Conservation (phyloP, 2,888 invertebrate genomes). For the Brachynemurus nebulosus region DNA sequence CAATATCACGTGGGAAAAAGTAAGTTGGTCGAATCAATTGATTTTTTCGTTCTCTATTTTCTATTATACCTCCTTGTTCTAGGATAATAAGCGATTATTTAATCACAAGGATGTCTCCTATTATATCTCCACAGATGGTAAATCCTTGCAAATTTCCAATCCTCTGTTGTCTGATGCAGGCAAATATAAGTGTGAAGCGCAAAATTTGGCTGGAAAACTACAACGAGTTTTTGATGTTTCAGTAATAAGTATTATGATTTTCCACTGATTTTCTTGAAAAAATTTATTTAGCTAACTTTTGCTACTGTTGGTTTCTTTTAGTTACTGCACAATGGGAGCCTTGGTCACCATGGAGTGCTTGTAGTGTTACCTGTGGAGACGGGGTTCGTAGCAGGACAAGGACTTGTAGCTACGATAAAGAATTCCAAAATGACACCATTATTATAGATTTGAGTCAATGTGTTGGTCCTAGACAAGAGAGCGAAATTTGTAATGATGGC, state of each 20-base stretch:
- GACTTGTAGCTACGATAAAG: slow-evolving; percentile 31
- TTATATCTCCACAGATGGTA: slow-evolving; percentile 30
- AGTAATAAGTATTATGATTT: slow-evolving; percentile 27
- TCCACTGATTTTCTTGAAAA: not conserved
- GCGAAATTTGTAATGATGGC: slow-evolving; percentile 34
- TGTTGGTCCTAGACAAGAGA: slow-evolving; percentile 27
- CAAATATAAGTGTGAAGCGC: slow-evolving; percentile 42
- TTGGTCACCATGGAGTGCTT: slow-evolving; percentile 35
- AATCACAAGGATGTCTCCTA: slow-evolving; percentile 19
- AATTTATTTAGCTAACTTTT: not conserved
- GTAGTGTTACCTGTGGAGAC: slow-evolving; percentile 35
- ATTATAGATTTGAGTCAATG: slow-evolving; percentile 13
- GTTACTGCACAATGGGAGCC: slow-evolving; percentile 38
- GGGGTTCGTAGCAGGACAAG: slow-evolving; percentile 31
- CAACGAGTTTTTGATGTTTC: slow-evolving; percentile 30
- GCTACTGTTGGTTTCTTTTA: slow-evolving; percentile 19
- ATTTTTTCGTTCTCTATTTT: not conserved
- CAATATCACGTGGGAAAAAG: slow-evolving; percentile 44
- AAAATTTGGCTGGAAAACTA: slow-evolving; percentile 37
- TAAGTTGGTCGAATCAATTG: slow-evolving; percentile 25
- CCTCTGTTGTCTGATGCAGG: slow-evolving; percentile 36
- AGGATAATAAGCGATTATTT: not conserved
- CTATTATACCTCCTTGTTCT: not conserved
- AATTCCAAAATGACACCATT: slow-evolving; percentile 20
- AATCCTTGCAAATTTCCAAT: slow-evolving; percentile 33